Evolutionary conservation across 2,888 invertebrate species (phyloP).

Genomic region (Euzetes globulus): DNA sequence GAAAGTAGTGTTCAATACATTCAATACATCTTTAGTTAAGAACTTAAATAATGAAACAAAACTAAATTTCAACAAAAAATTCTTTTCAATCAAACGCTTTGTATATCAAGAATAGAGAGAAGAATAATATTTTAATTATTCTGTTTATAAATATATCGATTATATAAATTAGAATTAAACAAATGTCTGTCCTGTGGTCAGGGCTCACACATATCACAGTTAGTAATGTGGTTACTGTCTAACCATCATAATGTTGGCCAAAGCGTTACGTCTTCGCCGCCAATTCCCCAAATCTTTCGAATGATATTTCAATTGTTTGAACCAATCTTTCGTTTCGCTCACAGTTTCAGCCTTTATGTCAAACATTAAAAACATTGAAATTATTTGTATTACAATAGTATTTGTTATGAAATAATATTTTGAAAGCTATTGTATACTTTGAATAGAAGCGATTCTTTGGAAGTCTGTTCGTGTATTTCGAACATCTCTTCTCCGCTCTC

Average conservation of each 20-base stretch:
- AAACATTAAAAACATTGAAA: background rate
- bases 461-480: slow-evolving; percentile 59
- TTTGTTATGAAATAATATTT: background rate
- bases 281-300: slow-evolving; percentile 86
- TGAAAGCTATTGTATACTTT: slow-evolving; percentile 40
- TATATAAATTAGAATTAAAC: background rate
- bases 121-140: background rate
- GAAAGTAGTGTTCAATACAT: no score
- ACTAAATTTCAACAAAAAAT: no score
- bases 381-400: background rate
- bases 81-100: no score
- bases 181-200: background rate
- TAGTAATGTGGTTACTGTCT: slow-evolving; percentile 24
- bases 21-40: no score
- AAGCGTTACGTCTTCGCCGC: slow-evolving; percentile 80
- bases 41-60: no score
- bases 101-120: background rate
- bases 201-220: slow-evolving; percentile 6
- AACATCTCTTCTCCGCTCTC: slow-evolving; percentile 81
- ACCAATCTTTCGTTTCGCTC: slow-evolving; percentile 78
- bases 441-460: slow-evolving; percentile 41
- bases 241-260: slow-evolving; percentile 81
- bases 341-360: slow-evolving; percentile 70
- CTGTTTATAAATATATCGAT: background rate
- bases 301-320: slow-evolving; percentile 78